These are phyloP conservation scores for Laupala kohalensis DNA, from an alignment of 1,140 invertebrate species.

Conservation along the genomic window DNA sequence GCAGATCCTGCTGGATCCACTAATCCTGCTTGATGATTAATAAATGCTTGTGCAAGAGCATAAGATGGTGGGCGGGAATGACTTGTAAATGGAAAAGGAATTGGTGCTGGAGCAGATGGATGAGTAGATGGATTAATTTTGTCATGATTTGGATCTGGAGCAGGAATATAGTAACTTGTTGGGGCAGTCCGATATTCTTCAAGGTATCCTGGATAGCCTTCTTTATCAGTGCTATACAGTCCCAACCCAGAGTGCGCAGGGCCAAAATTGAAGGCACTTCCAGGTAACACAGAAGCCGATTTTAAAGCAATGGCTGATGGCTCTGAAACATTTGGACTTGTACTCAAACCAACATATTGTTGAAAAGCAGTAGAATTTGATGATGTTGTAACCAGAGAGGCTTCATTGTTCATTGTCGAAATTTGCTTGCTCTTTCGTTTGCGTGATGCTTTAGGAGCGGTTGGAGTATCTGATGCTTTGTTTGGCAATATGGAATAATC, in stretches of 20 bases:
- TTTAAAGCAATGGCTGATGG: slow-evolving; percentile 38
- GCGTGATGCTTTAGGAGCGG: slow-evolving; percentile 9
- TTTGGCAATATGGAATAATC: slow-evolving; percentile 4
- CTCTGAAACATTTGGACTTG: slow-evolving; percentile 33
- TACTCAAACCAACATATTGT: slow-evolving; percentile 28
- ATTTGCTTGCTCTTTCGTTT: slow-evolving; percentile 18
- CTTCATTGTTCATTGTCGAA: slow-evolving; percentile 10
- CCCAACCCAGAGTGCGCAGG: slow-evolving; percentile 37
- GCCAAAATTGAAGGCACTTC: slow-evolving; percentile 55
- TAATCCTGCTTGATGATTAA: slow-evolving; percentile 22
- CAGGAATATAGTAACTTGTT: slow-evolving; percentile 19
- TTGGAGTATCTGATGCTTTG: background rate
- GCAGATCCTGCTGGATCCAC: slow-evolving; percentile 33
- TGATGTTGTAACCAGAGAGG: slow-evolving; percentile 16
- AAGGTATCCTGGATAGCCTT: slow-evolving; percentile 37
- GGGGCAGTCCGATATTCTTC: slow-evolving; percentile 32
- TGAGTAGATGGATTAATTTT: slow-evolving; percentile 32
- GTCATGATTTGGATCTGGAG: slow-evolving; percentile 23
- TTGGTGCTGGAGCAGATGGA: slow-evolving; percentile 21
- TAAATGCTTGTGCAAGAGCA: slow-evolving; percentile 20
- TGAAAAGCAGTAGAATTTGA: slow-evolving; percentile 30
- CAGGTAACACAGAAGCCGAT: slow-evolving; percentile 45
- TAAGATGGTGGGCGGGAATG: slow-evolving; percentile 36
- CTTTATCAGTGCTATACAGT: slow-evolving; percentile 43
- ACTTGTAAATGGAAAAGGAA: slow-evolving; percentile 33